Percentiles rank a stretch among this genome's conserved stretches.
Conservation (phyloP, 2,888 invertebrate species). For the Chouioia cunea region DNA sequence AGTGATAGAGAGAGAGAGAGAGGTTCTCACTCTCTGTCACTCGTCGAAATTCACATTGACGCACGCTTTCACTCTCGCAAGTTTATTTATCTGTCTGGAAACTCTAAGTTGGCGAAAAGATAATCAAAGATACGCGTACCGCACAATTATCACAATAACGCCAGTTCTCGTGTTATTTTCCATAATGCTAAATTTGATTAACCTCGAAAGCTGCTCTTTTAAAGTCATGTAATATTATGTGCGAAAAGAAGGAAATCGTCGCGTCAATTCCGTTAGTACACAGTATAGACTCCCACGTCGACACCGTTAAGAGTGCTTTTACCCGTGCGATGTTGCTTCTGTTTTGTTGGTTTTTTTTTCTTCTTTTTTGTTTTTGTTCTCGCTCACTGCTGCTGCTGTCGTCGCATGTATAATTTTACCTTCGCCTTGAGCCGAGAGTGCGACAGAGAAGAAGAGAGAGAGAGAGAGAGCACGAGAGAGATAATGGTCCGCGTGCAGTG, state of each 20-base stretch:
- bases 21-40: not conserved
- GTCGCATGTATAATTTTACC: constrained; percentile 23
- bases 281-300: too few relatives aligned
- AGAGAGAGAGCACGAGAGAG: constrained; percentile 7
- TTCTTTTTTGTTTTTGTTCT: constrained; percentile 10
- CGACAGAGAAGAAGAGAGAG: constrained; percentile 20
- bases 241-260: too few relatives aligned
- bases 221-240: too few relatives aligned
- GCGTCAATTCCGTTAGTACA: too few relatives aligned
- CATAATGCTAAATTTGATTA: too few relatives aligned
- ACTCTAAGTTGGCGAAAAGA: constrained; percentile 29
- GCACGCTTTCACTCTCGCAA: constrained; percentile 24
- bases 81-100: constrained; percentile 32
- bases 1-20: too few relatives aligned
- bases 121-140: constrained; percentile 27
- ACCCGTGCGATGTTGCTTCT: too few relatives aligned
- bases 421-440: not conserved
- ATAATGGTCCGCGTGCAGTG: constrained; percentile 22
- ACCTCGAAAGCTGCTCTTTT: too few relatives aligned
- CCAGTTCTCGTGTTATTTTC: too few relatives aligned
- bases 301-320: too few relatives aligned
- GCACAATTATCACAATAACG: too few relatives aligned
- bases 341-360: too few relatives aligned
- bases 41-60: constrained; percentile 37
- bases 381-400: not conserved